phyloP scores from a whole-genome alignment of 2,113 vertebrate genomes.

The Brachionichthys hirsutus region DNA sequence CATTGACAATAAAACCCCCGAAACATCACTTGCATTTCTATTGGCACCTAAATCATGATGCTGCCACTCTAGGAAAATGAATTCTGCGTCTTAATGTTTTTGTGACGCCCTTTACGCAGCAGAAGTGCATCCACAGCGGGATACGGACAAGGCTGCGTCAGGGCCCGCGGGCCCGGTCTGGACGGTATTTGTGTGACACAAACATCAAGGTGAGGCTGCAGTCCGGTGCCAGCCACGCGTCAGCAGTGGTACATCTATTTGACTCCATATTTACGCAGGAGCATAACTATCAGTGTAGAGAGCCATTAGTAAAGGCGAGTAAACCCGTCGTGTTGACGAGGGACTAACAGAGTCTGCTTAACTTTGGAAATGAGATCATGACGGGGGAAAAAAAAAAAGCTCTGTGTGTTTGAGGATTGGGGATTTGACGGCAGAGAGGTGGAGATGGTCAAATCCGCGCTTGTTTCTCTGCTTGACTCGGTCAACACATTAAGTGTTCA shows the following conservation, averaged over 20 bases:
- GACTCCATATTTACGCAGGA: slow-evolving; percentile 79
- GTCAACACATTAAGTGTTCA: neutral
- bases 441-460: slow-evolving; percentile 37
- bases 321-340: slow-evolving; percentile 78
- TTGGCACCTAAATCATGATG: too few relatives aligned
- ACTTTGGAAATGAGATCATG: slow-evolving; percentile 78
- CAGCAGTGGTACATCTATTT: slow-evolving; percentile 77
- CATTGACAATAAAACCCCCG: too few relatives aligned
- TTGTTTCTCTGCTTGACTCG: slow-evolving; percentile 6
- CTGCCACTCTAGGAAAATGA: too few relatives aligned
- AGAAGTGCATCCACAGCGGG: too few relatives aligned
- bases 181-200: slow-evolving; percentile 72
- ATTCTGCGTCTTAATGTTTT: neutral
- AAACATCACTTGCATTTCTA: too few relatives aligned
- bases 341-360: slow-evolving; percentile 76
- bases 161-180: slow-evolving; percentile 22
- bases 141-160: neutral
- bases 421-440: slow-evolving; percentile 52
- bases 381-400: slow-evolving; percentile 36
- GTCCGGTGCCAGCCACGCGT: slow-evolving; percentile 72
- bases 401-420: slow-evolving; percentile 68
- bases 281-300: slow-evolving; percentile 79
- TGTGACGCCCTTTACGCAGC: neutral
- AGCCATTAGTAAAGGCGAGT: slow-evolving; percentile 76
- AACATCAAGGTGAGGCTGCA: slow-evolving; percentile 69